Evolutionary conservation across 2,113 vertebrate genomes (phyloP).

Genomic region (Corvus cornix): DNA sequence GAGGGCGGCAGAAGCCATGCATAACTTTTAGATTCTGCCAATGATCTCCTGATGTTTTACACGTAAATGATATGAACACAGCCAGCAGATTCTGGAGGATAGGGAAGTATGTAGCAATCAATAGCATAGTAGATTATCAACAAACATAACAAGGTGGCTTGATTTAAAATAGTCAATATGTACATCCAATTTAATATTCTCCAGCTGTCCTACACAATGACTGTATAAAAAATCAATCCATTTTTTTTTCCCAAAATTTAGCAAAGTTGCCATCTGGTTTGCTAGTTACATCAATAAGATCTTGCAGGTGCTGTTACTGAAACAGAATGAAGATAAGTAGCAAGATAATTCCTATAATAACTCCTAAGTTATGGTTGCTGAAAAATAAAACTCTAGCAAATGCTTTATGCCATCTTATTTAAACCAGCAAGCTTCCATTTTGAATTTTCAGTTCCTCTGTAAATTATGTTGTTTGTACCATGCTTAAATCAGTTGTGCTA

Average conservation of each 20-base stretch:
- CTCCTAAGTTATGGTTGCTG: not conserved
- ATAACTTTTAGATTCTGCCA: not conserved
- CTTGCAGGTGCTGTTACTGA: constrained; percentile 8
- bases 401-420: not conserved
- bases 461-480: not conserved
- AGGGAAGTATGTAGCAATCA: not conserved
- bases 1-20: not conserved
- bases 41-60: not conserved
- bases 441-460: not conserved
- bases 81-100: not conserved
- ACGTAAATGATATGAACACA: not conserved
- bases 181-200: constrained; percentile 7
- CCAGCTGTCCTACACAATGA: not conserved
- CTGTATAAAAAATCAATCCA: constrained; percentile 5
- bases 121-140: not conserved
- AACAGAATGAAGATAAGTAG: constrained; percentile 14
- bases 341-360: constrained; percentile 5
- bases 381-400: constrained; percentile 1
- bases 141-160: not conserved
- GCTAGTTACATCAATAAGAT: constrained; percentile 24
- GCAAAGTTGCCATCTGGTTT: constrained; percentile 37
- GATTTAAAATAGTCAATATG: not conserved
- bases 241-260: not conserved
- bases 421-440: not conserved
- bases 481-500: not conserved